Evolutionary conservation across 2,888 invertebrate genomes (phyloP).

Genomic region (Xanthia icteritia): DNA sequence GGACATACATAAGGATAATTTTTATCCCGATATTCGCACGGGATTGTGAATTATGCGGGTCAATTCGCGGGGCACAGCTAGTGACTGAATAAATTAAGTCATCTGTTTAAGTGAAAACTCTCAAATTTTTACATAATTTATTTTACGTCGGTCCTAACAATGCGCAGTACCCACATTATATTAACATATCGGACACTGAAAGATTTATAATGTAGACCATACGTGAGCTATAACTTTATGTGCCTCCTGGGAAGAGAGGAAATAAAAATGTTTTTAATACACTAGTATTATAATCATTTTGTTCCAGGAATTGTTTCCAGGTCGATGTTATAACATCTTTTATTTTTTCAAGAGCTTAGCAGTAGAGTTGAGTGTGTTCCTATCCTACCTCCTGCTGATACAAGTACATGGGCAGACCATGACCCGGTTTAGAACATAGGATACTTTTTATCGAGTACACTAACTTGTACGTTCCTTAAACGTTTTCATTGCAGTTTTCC

Average conservation of each 20-base stretch:
- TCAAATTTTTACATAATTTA: not conserved
- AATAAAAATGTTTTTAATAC: conserved; percentile 28
- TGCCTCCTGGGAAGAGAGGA: conserved; percentile 13
- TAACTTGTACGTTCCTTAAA: too few relatives aligned
- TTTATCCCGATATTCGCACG: too few relatives aligned
- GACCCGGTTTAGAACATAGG: not conserved
- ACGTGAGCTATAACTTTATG: conserved; percentile 44
- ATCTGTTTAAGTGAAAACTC: too few relatives aligned
- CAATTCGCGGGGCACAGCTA: too few relatives aligned
- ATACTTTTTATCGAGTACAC: too few relatives aligned
- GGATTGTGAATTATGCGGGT: too few relatives aligned
- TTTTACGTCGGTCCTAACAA: not conserved
- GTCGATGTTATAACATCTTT: not conserved
- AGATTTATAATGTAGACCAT: conserved; percentile 38
- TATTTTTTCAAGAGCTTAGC: not conserved
- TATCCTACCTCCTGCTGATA: not conserved
- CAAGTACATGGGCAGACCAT: not conserved
- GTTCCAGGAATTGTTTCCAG: not conserved
- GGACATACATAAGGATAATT: too few relatives aligned
- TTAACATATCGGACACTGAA: conserved; percentile 17
- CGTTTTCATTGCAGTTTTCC: too few relatives aligned
- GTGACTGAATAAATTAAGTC: not conserved
- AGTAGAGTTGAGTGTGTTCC: not conserved
- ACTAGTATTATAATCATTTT: conserved; percentile 22
- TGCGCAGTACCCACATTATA: not conserved